Conservation (phyloP, 2,797 vertebrate genomes). For the Lepilemur ruficaudatus region DNA sequence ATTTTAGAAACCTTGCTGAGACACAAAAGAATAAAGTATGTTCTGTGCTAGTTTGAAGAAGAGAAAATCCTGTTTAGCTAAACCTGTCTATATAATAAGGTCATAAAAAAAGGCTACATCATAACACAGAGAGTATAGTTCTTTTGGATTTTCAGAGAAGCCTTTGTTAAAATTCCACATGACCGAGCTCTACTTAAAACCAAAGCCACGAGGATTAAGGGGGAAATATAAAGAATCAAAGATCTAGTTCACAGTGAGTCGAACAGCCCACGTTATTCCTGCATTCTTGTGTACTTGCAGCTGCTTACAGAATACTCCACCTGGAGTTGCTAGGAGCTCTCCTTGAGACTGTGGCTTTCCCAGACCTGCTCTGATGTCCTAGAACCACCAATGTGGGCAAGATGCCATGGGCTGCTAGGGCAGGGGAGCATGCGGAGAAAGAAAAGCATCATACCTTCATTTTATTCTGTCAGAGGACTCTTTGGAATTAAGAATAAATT, state of each 20-base stretch:
- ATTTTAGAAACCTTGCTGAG: conserved; percentile 57
- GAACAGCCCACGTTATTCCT: neutral
- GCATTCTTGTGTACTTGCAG: conserved; percentile 6
- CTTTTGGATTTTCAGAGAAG: conserved; percentile 57
- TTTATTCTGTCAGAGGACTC: neutral
- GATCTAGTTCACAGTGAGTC: conserved; percentile 12
- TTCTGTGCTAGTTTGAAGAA: conserved; percentile 61
- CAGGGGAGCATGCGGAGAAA: neutral
- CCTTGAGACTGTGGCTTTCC: neutral
- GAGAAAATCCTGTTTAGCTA: conserved; percentile 71
- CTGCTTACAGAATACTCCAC: neutral
- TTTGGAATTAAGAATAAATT: neutral
- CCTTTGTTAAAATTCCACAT: conserved; percentile 61
- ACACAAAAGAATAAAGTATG: conserved; percentile 59
- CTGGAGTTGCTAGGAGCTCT: neutral
- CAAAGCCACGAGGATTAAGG: conserved; percentile 30
- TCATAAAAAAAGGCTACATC: conserved; percentile 57
- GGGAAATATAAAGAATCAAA: conserved; percentile 57
- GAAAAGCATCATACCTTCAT: neutral
- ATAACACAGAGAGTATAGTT: neutral
- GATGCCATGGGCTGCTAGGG: neutral
- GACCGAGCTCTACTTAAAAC: conserved; percentile 46
- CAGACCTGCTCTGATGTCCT: neutral
- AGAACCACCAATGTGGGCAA: neutral
- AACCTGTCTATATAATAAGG: conserved; percentile 48